Percentiles rank a stretch among this genome's conserved stretches.
Conservation (phyloP, 2,113 vertebrate genomes). For the Dasyprocta punctata region DNA sequence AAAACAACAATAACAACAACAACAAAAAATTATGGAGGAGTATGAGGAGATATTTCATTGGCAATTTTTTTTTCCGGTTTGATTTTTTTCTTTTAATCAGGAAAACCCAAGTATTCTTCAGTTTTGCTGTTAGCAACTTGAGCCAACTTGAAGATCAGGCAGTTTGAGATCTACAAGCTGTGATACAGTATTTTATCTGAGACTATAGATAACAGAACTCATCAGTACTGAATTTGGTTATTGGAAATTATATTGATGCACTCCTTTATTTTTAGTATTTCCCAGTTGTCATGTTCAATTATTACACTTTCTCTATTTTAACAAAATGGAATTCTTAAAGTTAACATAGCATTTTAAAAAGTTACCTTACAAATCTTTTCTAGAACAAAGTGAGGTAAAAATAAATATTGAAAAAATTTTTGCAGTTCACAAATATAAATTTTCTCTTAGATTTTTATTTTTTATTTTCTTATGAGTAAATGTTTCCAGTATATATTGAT, state of each 20-base stretch:
- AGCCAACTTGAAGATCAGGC: background rate
- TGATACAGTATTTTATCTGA: background rate
- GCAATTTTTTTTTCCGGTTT: background rate
- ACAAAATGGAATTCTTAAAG: background rate
- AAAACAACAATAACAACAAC: too few species aligned
- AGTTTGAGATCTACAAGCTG: background rate
- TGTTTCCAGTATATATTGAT: background rate
- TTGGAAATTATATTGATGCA: background rate
- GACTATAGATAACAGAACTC: background rate
- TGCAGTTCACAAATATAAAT: background rate
- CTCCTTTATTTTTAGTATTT: background rate
- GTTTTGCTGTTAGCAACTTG: background rate
- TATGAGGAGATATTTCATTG: background rate
- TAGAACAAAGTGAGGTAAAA: background rate
- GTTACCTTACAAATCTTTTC: background rate
- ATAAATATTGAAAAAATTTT: background rate
- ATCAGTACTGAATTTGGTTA: background rate
- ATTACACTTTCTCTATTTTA: background rate
- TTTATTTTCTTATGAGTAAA: background rate
- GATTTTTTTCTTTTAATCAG: background rate
- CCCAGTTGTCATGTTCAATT: background rate
- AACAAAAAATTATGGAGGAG: background rate
- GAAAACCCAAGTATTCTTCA: background rate
- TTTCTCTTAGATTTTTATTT: background rate
- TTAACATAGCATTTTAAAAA: background rate